These are phyloP conservation scores for Antennarius maculatus DNA, from an alignment of 2,797 vertebrate genomes.

Conservation along the genomic window DNA sequence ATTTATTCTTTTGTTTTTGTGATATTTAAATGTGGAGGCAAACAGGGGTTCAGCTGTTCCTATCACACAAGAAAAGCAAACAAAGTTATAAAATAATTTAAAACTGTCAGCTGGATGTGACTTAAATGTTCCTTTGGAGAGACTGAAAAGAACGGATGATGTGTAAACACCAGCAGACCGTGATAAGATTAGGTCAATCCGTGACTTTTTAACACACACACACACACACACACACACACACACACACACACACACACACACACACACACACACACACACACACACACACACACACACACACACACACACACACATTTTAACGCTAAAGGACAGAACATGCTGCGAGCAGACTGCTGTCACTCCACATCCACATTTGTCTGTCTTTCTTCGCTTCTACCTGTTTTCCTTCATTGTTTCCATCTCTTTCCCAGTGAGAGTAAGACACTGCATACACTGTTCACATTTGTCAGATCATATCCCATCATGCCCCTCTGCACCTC, in stretches of 20 bases:
- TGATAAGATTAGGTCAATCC: neutral
- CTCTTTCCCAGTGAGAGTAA: neutral
- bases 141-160: neutral
- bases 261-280: slow-evolving; percentile 6
- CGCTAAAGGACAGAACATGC: neutral
- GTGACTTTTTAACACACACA: neutral
- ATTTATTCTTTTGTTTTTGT: neutral
- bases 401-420: slow-evolving; percentile 4
- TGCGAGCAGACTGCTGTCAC: slow-evolving; percentile 2
- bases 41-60: neutral
- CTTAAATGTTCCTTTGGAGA: too few relatives aligned
- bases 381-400: neutral
- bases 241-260: slow-evolving; percentile 9
- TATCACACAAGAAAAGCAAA: too few relatives aligned
- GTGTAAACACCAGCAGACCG: neutral
- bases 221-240: slow-evolving; percentile 11
- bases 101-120: too few relatives aligned
- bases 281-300: slow-evolving; percentile 6
- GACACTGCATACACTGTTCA: slow-evolving; percentile 8
- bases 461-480: slow-evolving; percentile 65
- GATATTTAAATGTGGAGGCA: too few relatives aligned
- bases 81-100: too few relatives aligned
- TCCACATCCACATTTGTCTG: slow-evolving; percentile 1
- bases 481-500: slow-evolving; percentile 56
- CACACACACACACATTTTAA: neutral